Evolutionary conservation across 2,888 invertebrate species (phyloP), one percentile per base, ranked within the genome.

Genomic region (Rhabditophanes sp.): DNA sequence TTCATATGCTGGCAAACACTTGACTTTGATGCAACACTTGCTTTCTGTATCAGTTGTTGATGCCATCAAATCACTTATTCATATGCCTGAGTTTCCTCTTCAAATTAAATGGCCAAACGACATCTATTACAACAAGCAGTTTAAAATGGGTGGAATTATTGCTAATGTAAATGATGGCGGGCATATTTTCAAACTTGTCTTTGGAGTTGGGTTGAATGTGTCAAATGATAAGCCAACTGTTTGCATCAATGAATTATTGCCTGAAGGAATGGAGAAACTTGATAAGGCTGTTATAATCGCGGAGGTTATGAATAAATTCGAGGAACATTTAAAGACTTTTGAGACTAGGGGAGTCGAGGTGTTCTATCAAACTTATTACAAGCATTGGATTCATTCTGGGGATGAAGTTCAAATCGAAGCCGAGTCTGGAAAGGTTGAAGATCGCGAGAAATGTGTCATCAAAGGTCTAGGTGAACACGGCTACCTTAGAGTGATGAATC

Each of bases 31-130:
- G 22, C 93, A 96, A 65, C 87, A 88, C 68, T 72, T 88, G 39
- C 74, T 78, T 1, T 78, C 81, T 30, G 73, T 83, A n/a, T 79
- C 88, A 5, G 74, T 82, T 8, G 79, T 84, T 2, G 75, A 77
- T 30, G 78, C 82, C 2, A 72, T 90, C 2, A 75, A 76, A 48
- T 70, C 73, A 9, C 67, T 75, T 8, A n/a, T n/a, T n/a, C n/a
- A n/a, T 12, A 8, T 40, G 16, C 17, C 25, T n/a, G n/a, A n/a
- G n/a, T n/a, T n/a, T n/a, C n/a, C n/a, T n/a, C n/a, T n/a, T n/a
- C 76, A 78, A 56, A 72, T 93, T 50, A 93, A 93, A 69, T 93
- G 93, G 93, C 93, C 93, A 8, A 93, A 93, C 67, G 93, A 93
- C 68, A 76, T 93, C 41, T 90, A 88, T 67, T 69, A 75, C 39